Conservation (phyloP, 2,888 invertebrate species). For the Sphaerophoria taeniata region DNA sequence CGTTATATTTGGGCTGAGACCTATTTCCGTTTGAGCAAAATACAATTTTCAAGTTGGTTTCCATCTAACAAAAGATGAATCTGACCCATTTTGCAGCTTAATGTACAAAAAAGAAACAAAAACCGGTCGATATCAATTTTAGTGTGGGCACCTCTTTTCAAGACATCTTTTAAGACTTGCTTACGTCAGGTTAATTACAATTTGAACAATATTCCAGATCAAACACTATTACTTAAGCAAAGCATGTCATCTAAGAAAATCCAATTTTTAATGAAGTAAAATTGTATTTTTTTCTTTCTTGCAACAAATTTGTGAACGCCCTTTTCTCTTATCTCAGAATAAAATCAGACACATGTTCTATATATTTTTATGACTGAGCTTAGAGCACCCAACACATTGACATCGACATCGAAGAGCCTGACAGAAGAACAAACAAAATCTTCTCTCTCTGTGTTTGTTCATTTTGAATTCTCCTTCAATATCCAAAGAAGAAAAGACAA, state of each 20-base stretch:
- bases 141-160: background rate
- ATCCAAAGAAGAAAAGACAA: constrained; percentile 38
- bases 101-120: no score
- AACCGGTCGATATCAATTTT: no score
- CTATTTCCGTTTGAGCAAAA: no score
- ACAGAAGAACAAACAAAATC: constrained; percentile 9
- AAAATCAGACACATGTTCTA: constrained; percentile 37
- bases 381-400: background rate
- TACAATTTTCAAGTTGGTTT: no score
- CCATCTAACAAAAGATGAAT: no score
- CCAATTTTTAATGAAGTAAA: constrained; percentile 12
- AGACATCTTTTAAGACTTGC: constrained; percentile 19
- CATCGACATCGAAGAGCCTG: background rate
- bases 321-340: constrained; percentile 12
- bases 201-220: background rate
- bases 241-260: background rate
- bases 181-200: constrained; percentile 31
- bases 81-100: no score
- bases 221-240: constrained; percentile 6
- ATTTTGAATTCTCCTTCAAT: constrained; percentile 17
- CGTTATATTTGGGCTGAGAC: no score
- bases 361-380: background rate
- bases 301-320: background rate
- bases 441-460: constrained; percentile 37
- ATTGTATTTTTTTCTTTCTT: background rate